Conservation (phyloP, 1,140 invertebrate species). For the Drosophila bocki region DNA sequence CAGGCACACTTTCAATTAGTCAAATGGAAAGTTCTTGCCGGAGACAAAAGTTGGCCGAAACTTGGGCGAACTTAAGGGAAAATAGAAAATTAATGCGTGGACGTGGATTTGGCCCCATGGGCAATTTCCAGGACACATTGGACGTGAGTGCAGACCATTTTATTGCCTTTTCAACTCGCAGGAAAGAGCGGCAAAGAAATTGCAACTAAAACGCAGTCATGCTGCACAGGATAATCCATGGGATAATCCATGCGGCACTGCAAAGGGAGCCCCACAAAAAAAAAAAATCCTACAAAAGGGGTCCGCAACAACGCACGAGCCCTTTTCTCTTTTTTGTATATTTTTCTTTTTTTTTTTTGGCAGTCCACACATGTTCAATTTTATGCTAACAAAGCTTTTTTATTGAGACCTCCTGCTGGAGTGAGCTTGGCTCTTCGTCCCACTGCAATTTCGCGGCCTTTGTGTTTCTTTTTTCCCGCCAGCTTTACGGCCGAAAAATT, state of each 20-base stretch:
- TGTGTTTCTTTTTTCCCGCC: slow-evolving; percentile 47
- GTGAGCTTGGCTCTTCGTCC: slow-evolving; percentile 27
- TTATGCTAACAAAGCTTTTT: slow-evolving; percentile 75
- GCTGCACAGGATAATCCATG: slow-evolving; percentile 74
- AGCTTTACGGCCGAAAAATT: slow-evolving; percentile 57
- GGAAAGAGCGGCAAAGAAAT: slow-evolving; percentile 42
- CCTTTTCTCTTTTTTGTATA: not conserved
- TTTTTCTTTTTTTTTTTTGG: slow-evolving; percentile 5
- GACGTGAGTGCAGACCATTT: slow-evolving; percentile 36
- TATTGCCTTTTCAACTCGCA: slow-evolving; percentile 50
- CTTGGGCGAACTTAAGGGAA: slow-evolving; percentile 25
- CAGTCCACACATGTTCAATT: slow-evolving; percentile 67
- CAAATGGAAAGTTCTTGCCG: slow-evolving; percentile 59
- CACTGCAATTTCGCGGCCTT: slow-evolving; percentile 71
- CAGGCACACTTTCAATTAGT: slow-evolving; percentile 72
- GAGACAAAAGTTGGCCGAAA: slow-evolving; percentile 45
- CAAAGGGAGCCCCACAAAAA: slow-evolving; percentile 16
- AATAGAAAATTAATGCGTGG: slow-evolving; percentile 33
- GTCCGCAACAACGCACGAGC: slow-evolving; percentile 30
- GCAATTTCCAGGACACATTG: slow-evolving; percentile 28
- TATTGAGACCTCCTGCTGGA: slow-evolving; percentile 29
- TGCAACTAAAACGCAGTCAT: slow-evolving; percentile 77
- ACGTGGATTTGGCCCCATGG: slow-evolving; percentile 36
- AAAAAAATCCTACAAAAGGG: slow-evolving; percentile 44
- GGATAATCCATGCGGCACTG: slow-evolving; percentile 57